Evolutionary conservation across 2,113 vertebrate genomes (phyloP), one percentile per base, ranked within the genome.

Genomic region (Amblyornis subalaris): DNA sequence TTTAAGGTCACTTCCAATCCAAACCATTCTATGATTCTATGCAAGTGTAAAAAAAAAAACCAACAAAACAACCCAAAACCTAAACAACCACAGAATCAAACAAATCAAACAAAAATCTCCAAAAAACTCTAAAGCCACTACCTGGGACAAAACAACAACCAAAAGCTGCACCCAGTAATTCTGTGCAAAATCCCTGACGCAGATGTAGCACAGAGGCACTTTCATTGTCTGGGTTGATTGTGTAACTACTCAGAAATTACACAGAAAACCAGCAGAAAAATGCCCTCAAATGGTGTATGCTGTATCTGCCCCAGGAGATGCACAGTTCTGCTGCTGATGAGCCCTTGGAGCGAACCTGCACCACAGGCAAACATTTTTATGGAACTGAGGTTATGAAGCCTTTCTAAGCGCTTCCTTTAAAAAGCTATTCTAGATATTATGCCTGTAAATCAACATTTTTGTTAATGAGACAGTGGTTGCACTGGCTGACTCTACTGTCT

Each of bases 381-480:
- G 1, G 51, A 85, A 42, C 55, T 60, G 47, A 93, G 66, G 87
- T 90, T 79, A 89, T 61, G 77, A 94, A 93, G 47, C 47, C 75
- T 89, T 61, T 69, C 53, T 50, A 72, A 79, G 38, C 62, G 45
- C 24, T 40, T 81, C 70, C 44, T 88, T 93, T 57, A 51, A 93
- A 94, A 81, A 72, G 85, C 67, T 48, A 45, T 77, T 91, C 53
- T 47, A 40, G 85, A 74, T 87, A 88, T 88, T 88, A 79, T 22
- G 71, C 38, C 47, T 71, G 55, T 65, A 96, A 95, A 96, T 85
- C 87, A 93, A 73, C 78, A 19, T 70, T 95, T 94, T 58, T 82
- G 81, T 85, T 94, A 89, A 94, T 77, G 54, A 94, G 82, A 65
- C 1, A 2, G 50, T 44, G 36, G 78, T 55, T 91, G 81, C 47